phyloP scores from a whole-genome alignment of 2,888 invertebrate species.

The Dicroscelio sp. region DNA sequence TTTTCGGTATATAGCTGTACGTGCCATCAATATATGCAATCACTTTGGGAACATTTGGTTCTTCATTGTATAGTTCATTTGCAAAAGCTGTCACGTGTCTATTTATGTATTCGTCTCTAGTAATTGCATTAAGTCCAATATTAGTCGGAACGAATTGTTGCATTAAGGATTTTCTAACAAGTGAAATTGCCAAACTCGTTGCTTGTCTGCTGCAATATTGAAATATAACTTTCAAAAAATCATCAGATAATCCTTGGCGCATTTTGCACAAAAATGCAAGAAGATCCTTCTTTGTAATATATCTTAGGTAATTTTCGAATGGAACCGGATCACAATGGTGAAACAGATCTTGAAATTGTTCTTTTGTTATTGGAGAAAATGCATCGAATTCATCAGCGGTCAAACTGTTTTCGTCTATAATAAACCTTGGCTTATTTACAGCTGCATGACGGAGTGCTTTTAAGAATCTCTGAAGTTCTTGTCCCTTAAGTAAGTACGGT shows the following conservation, averaged over 20 bases:
- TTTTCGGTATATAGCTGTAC: constrained; percentile 72
- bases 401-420: constrained; percentile 23
- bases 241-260: constrained; percentile 35
- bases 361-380: constrained; percentile 29
- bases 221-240: background rate
- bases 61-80: constrained; percentile 66
- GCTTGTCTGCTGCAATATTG: constrained; percentile 1
- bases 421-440: too few species aligned
- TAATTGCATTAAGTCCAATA: constrained; percentile 19
- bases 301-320: constrained; percentile 7
- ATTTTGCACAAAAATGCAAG: constrained; percentile 50
- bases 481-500: too few species aligned
- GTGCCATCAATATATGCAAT: constrained; percentile 70
- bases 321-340: constrained; percentile 23
- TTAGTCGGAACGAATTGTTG: constrained; percentile 17
- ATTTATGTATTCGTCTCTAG: constrained; percentile 8
- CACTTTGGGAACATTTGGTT: constrained; percentile 55
- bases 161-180: background rate
- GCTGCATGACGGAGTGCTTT: too few species aligned
- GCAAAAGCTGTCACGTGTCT: constrained; percentile 52
- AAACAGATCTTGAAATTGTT: constrained; percentile 43
- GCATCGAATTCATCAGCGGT: constrained; percentile 20
- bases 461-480: too few species aligned
- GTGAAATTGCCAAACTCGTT: background rate
- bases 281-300: constrained; percentile 38